Conservation (phyloP, 2,888 invertebrate genomes). For the Actias luna region DNA sequence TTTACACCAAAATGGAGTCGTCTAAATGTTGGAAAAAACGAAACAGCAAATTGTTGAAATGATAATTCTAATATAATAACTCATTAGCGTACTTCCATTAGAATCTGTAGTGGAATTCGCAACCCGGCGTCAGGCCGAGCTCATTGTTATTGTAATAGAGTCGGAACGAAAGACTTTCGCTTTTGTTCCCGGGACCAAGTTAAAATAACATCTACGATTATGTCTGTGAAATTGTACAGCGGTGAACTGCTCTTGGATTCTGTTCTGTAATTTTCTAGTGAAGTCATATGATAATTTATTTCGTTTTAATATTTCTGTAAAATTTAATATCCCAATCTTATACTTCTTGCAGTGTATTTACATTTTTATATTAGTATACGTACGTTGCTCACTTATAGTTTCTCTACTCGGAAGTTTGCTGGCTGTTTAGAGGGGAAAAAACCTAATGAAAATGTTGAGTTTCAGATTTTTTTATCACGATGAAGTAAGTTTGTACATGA, state of each 20-base stretch:
- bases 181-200: neutral
- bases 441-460: too few species aligned
- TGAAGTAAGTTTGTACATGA: too few species aligned
- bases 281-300: neutral
- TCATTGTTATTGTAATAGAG: slow-evolving; percentile 13
- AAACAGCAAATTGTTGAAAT: neutral
- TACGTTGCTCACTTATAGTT: too few species aligned
- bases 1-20: too few species aligned
- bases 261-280: slow-evolving; percentile 1
- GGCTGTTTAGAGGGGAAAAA: too few species aligned
- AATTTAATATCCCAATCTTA: too few species aligned
- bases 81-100: neutral
- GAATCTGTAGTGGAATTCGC: slow-evolving; percentile 1
- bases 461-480: too few species aligned
- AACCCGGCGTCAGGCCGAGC: slow-evolving; percentile 6
- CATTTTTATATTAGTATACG: too few species aligned
- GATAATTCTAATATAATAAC: neutral
- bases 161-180: slow-evolving; percentile 7
- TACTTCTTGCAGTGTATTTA: too few species aligned
- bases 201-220: slow-evolving; percentile 1
- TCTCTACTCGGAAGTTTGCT: too few species aligned
- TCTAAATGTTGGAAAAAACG: too few species aligned
- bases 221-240: slow-evolving; percentile 1
- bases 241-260: too few species aligned
- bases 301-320: neutral